phyloP scores from a whole-genome alignment of 2,797 vertebrate genomes.

The Pipistrellus kuhlii region DNA sequence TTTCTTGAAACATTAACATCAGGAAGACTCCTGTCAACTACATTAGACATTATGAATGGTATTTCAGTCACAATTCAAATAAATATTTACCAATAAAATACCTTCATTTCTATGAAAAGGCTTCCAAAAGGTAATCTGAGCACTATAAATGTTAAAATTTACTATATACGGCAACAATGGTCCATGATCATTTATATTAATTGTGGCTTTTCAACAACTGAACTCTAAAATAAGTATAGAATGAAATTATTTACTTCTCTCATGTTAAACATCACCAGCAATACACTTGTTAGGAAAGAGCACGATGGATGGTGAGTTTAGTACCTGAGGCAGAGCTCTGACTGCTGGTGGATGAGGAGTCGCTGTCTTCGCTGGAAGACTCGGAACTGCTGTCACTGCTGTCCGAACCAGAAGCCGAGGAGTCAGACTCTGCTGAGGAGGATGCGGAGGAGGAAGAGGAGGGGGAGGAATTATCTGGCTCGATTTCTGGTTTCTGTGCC shows the following conservation, averaged over 20 bases:
- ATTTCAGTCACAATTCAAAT: background rate
- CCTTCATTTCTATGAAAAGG: background rate
- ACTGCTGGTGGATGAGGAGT: conserved; percentile 87
- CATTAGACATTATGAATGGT: background rate
- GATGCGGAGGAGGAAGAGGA: conserved; percentile 89
- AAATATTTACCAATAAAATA: conserved; percentile 21
- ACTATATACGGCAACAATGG: background rate
- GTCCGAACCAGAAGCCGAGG: conserved; percentile 84
- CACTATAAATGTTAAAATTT: background rate
- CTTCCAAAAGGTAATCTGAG: background rate
- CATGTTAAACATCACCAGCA: background rate
- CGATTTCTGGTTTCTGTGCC: conserved; percentile 97
- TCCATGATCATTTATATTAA: background rate
- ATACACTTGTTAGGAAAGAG: background rate
- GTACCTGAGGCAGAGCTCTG: conserved; percentile 88
- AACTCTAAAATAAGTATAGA: conserved; percentile 18
- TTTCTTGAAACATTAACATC: background rate
- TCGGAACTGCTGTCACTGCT: conserved; percentile 90
- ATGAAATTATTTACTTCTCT: conserved; percentile 6
- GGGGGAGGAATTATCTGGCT: conserved; percentile 92
- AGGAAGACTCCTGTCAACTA: background rate
- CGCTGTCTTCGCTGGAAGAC: conserved; percentile 88
- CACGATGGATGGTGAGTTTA: background rate
- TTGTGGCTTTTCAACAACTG: conserved; percentile 13
- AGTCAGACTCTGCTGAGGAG: conserved; percentile 88